Percentiles rank a stretch among this genome's conserved stretches.
Evolutionary conservation across 2,888 invertebrate species (phyloP).

Genomic region (Lypha dubia): DNA sequence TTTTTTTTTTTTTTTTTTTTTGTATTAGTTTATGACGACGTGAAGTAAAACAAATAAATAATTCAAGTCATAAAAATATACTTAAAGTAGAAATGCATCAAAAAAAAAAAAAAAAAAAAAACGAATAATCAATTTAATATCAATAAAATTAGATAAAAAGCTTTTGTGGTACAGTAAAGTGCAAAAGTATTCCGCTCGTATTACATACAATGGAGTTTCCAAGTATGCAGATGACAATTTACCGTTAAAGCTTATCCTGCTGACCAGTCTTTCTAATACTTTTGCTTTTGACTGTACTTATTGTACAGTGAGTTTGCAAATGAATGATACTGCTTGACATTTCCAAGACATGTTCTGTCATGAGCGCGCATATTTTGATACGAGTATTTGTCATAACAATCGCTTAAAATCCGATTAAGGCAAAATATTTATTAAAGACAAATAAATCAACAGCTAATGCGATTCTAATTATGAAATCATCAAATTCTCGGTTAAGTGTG

Average conservation of each 20-base stretch:
- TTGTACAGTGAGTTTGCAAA: background rate
- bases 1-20: too few species aligned
- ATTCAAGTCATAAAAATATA: conserved; percentile 12
- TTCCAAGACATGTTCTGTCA: background rate
- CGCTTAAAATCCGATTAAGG: conserved; percentile 29
- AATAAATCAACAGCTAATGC: conserved; percentile 29
- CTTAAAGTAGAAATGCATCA: background rate
- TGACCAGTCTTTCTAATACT: too few species aligned
- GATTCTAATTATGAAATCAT: conserved; percentile 33
- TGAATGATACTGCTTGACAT: conserved; percentile 14
- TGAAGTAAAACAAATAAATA: conserved; percentile 26
- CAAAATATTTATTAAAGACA: conserved; percentile 18
- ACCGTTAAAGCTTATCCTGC: too few species aligned
- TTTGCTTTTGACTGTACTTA: conserved; percentile 7
- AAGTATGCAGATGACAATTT: too few species aligned
- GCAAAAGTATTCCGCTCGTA: too few species aligned
- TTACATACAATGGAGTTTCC: too few species aligned
- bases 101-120: too few species aligned
- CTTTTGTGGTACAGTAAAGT: background rate
- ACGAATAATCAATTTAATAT: conserved; percentile 24
- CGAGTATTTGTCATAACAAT: conserved; percentile 7
- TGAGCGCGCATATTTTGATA: background rate
- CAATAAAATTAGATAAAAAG: conserved; percentile 28
- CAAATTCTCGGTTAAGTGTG: background rate
- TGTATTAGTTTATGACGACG: conserved; percentile 32